phyloP scores from a whole-genome alignment of 2,797 vertebrate genomes.

The Sorex maritimensis region DNA sequence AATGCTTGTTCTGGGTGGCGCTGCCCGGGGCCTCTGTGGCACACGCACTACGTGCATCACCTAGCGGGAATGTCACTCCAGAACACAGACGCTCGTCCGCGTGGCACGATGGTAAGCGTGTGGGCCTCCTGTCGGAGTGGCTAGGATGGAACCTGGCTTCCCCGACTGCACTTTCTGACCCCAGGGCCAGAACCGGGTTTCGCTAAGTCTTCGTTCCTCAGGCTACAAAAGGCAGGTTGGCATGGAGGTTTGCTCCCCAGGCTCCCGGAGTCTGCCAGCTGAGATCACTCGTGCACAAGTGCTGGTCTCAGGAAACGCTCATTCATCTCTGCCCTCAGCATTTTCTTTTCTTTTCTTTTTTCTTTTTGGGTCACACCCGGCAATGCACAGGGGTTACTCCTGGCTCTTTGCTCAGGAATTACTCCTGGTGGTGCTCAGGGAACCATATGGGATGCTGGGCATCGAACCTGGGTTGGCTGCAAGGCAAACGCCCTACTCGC shows the following conservation, averaged over 20 bases:
- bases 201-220: background rate
- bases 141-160: background rate
- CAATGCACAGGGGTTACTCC: too few species aligned
- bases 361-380: too few species aligned
- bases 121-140: background rate
- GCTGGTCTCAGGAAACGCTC: background rate
- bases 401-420: too few species aligned
- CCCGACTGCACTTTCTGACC: background rate
- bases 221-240: background rate
- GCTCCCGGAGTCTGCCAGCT: background rate
- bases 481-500: too few species aligned
- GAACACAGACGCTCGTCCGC: background rate
- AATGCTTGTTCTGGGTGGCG: background rate
- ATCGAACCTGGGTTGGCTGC: too few species aligned
- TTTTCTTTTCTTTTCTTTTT: background rate
- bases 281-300: background rate
- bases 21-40: fast-evolving
- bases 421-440: too few species aligned
- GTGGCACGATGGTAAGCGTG: background rate
- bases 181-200: background rate
- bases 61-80: background rate
- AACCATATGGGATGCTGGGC: too few species aligned
- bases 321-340: background rate
- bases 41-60: too few species aligned
- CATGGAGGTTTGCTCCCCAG: background rate